A percentile compares a stretch with the other conserved stretches of the same genome.
Conservation (phyloP, 1,140 invertebrate species). For the Drosophila simulans region DNA sequence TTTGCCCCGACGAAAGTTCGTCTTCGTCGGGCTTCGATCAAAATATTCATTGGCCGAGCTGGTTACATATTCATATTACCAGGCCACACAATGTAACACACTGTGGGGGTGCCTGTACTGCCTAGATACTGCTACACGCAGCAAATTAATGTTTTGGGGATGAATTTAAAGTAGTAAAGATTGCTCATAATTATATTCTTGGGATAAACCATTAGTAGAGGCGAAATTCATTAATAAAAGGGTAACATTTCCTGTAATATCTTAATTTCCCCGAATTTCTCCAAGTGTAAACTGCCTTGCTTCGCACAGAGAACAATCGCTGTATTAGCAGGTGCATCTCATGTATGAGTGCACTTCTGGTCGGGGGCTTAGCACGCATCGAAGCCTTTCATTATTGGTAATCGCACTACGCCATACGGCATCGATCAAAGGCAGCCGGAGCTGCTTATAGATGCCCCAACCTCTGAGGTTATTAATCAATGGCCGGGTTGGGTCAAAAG, state of each 20-base stretch:
- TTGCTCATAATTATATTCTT: too few relatives aligned
- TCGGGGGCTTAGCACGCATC: conserved; percentile 18
- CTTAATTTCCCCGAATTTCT: accelerated
- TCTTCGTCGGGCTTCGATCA: conserved; percentile 32
- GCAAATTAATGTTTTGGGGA: background rate
- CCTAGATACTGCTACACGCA: background rate
- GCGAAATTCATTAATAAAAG: too few relatives aligned
- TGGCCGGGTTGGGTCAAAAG: conserved; percentile 50
- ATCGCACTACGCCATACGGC: conserved; percentile 38
- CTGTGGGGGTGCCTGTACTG: background rate
- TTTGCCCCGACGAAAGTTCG: conserved; percentile 32
- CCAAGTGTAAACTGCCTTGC: background rate
- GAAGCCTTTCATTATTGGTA: conserved; percentile 57
- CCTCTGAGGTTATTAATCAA: conserved; percentile 66
- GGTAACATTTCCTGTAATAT: too few relatives aligned
- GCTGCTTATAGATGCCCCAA: conserved; percentile 3
- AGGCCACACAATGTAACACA: conserved; percentile 6
- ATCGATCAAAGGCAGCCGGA: conserved; percentile 48
- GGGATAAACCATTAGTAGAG: too few relatives aligned
- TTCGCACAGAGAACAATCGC: conserved; percentile 11
- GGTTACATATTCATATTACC: conserved; percentile 48
- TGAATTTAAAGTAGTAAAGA: background rate
- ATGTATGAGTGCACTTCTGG: conserved; percentile 27
- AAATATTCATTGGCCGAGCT: conserved; percentile 40
- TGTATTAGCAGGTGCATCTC: conserved; percentile 12